A percentile compares a stretch with the other conserved stretches of the same genome.
These are phyloP conservation scores for Potamarius usumacintae DNA, from an alignment of 2,113 vertebrate genomes.

Conservation along the genomic window DNA sequence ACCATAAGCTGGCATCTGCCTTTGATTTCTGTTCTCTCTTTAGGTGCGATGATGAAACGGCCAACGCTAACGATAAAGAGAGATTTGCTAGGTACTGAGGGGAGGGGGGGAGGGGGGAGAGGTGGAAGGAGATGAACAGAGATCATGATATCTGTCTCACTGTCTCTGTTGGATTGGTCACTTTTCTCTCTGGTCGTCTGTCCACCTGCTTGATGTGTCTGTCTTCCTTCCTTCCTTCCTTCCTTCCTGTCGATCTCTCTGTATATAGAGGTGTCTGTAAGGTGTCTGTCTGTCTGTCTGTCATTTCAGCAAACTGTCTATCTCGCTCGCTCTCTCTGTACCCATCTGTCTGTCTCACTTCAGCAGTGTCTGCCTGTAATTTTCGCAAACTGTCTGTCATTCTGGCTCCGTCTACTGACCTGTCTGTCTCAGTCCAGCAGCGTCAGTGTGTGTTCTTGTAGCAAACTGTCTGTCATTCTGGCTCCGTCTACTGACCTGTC, in stretches of 20 bases:
- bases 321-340: background rate
- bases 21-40: constrained; percentile 40
- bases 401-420: background rate
- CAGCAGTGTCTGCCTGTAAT: background rate
- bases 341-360: background rate
- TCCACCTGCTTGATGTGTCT: no score
- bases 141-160: background rate
- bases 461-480: no score
- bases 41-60: constrained; percentile 89
- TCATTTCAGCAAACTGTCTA: background rate
- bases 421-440: background rate
- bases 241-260: background rate
- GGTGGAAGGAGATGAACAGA: background rate
- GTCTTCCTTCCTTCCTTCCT: no score
- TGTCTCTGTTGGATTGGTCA: background rate
- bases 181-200: background rate
- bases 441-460: no score
- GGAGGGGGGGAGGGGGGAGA: background rate
- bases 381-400: background rate
- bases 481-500: no score
- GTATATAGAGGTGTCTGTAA: background rate
- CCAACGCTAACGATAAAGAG: constrained; percentile 87
- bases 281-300: background rate
- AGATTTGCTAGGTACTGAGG: constrained; percentile 89
- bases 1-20: background rate